phyloP scores from a whole-genome alignment of 2,888 invertebrate genomes.

The Leucozona laternaria region DNA sequence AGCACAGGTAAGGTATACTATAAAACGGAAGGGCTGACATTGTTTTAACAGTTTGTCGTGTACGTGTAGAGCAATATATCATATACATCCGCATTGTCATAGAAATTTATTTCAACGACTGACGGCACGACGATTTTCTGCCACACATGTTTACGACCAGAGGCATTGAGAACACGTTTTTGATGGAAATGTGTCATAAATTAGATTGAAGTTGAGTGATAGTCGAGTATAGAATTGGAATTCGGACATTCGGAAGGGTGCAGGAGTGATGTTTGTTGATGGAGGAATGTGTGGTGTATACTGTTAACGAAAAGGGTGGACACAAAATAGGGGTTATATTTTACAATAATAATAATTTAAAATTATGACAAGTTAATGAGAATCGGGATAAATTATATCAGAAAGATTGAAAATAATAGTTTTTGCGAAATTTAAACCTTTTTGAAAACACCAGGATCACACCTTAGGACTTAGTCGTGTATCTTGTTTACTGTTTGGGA shows the following conservation, averaged over 20 bases:
- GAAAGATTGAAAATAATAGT: no score
- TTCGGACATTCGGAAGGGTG: constrained; percentile 7
- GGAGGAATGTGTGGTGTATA: no score
- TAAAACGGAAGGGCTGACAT: constrained; percentile 31
- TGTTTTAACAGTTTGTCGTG: constrained; percentile 43
- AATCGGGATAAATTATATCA: not conserved
- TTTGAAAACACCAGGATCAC: no score
- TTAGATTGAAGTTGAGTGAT: constrained; percentile 78
- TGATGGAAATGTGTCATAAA: constrained; percentile 83
- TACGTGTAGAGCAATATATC: constrained; percentile 61
- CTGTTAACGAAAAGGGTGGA: not conserved
- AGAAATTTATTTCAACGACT: constrained; percentile 73
- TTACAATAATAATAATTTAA: not conserved
- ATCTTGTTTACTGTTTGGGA: no score
- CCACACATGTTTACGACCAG: constrained; percentile 68
- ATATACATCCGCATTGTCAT: constrained; percentile 75
- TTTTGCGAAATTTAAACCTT: no score
- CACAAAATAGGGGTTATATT: not conserved
- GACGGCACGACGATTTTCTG: constrained; percentile 69
- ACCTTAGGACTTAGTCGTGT: no score
- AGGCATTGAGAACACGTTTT: constrained; percentile 77
- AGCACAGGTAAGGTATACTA: not conserved
- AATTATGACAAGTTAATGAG: constrained; percentile 24
- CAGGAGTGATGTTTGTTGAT: not conserved
- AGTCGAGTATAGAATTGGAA: not conserved